phyloP scores from a whole-genome alignment of 2,113 vertebrate genomes.

The Ceyx margarethae region DNA sequence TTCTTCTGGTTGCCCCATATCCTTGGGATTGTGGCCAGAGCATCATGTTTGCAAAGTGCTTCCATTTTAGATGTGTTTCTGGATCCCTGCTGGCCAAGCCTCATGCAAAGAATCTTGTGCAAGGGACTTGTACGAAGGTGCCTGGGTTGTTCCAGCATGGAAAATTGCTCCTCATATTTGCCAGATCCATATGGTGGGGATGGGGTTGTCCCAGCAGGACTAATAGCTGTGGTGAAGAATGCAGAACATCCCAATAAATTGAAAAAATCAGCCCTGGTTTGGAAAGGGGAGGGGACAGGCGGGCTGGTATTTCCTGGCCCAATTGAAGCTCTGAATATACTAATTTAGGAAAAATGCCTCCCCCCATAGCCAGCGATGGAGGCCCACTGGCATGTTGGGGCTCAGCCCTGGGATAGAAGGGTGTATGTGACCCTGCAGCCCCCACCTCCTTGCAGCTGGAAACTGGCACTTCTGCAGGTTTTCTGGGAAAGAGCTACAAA shows the following conservation, averaged over 20 bases:
- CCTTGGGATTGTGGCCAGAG: accelerated
- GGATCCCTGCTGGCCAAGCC: not conserved
- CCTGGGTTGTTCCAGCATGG: not conserved
- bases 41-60: not conserved
- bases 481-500: not conserved
- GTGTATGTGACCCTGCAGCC: not conserved
- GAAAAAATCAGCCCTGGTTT: accelerated
- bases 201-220: not conserved
- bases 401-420: not conserved
- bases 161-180: accelerated
- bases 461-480: not conserved
- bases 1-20: not conserved
- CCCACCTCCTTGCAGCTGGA: too few relatives aligned
- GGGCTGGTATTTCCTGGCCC: slow-evolving; percentile 5
- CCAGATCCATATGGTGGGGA: accelerated
- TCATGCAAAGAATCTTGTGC: accelerated
- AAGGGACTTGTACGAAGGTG: not conserved
- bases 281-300: not conserved
- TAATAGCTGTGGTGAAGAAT: not conserved
- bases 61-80: not conserved
- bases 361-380: not conserved
- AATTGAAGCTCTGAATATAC: slow-evolving; percentile 1
- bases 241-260: not conserved
- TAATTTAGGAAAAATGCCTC: not conserved
- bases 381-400: not conserved